phyloP scores from a whole-genome alignment of 2,113 vertebrate genomes.

The Pituophis catenifer region DNA sequence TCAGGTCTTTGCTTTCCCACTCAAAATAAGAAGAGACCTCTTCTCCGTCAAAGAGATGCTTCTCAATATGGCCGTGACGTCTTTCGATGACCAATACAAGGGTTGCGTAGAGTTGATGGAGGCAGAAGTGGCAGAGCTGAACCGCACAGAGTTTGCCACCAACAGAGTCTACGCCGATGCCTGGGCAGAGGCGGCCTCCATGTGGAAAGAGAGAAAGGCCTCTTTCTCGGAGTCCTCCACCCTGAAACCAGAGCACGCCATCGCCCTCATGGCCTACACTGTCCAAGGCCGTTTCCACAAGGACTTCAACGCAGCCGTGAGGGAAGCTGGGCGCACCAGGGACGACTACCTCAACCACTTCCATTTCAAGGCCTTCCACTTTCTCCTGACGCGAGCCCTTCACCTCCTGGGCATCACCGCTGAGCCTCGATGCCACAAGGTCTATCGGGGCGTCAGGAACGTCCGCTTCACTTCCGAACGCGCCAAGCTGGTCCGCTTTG shows the following conservation, averaged over 20 bases:
- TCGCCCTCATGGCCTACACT: slow-evolving; percentile 65
- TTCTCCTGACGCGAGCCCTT: slow-evolving; percentile 63
- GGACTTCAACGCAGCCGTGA: slow-evolving; percentile 54
- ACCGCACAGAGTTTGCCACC: slow-evolving; percentile 54
- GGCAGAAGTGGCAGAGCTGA: slow-evolving; percentile 51
- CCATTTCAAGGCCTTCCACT: slow-evolving; percentile 60
- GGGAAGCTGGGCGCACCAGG: slow-evolving; percentile 44
- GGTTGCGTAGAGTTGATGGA: slow-evolving; percentile 59
- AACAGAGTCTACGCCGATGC: slow-evolving; percentile 40
- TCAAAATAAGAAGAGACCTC: not conserved
- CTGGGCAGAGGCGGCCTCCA: slow-evolving; percentile 45
- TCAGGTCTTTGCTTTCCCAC: slow-evolving; percentile 27
- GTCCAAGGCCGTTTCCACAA: not conserved
- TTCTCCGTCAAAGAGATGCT: slow-evolving; percentile 2
- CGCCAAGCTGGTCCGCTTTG: slow-evolving; percentile 15
- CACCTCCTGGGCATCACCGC: not conserved
- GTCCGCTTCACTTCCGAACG: slow-evolving; percentile 34
- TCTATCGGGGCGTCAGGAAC: slow-evolving; percentile 41
- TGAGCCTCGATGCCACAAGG: slow-evolving; percentile 33
- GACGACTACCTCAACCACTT: slow-evolving; percentile 51
- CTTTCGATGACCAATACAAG: slow-evolving; percentile 69
- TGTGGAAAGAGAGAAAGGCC: slow-evolving; percentile 44
- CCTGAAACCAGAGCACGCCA: slow-evolving; percentile 33
- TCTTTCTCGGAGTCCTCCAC: fast-evolving
- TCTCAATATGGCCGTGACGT: slow-evolving; percentile 53